phyloP scores from a whole-genome alignment of 2,113 vertebrate genomes.

The Cettia cetti region DNA sequence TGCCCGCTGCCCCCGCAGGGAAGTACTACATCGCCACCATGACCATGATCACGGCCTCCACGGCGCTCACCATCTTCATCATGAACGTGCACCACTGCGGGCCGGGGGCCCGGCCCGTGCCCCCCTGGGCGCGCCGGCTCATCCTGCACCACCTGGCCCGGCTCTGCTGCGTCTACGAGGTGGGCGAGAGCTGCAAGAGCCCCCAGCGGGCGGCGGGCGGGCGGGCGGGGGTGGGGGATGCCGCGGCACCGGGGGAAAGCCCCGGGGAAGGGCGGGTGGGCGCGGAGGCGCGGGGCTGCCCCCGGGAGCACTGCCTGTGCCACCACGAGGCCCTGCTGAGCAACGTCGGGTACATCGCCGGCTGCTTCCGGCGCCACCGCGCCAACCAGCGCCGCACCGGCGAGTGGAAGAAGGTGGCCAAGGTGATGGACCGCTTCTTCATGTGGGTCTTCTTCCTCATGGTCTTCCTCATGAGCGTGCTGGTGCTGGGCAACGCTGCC shows the following conservation, averaged over 20 bases:
- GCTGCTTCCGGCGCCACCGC: slow-evolving; percentile 80
- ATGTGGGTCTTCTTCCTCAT: slow-evolving; percentile 90
- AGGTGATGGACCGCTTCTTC: slow-evolving; percentile 89
- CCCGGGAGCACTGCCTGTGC: slow-evolving; percentile 65
- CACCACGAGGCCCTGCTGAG: slow-evolving; percentile 71
- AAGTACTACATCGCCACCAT: slow-evolving; percentile 95
- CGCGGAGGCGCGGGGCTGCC: neutral
- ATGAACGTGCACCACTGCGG: slow-evolving; percentile 91
- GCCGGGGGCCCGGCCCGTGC: slow-evolving; percentile 81
- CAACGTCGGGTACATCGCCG: slow-evolving; percentile 81
- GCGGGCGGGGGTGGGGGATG: rapidly evolving
- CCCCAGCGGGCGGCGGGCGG: neutral
- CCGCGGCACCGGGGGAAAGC: neutral
- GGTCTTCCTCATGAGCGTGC: slow-evolving; percentile 87
- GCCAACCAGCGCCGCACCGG: slow-evolving; percentile 75
- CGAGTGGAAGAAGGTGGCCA: slow-evolving; percentile 88
- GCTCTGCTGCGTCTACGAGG: slow-evolving; percentile 82
- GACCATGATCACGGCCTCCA: slow-evolving; percentile 91
- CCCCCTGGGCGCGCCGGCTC: slow-evolving; percentile 80
- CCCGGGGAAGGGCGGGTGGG: neutral
- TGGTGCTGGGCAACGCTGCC: slow-evolving; percentile 81
- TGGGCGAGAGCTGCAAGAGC: slow-evolving; percentile 79
- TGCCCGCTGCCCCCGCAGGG: slow-evolving; percentile 60
- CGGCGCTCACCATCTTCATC: slow-evolving; percentile 88
- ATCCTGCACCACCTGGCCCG: slow-evolving; percentile 83